Percentiles rank a stretch among this genome's conserved stretches.
Conservation (phyloP, 2,888 invertebrate species). For the Yponomeuta cagnagella region DNA sequence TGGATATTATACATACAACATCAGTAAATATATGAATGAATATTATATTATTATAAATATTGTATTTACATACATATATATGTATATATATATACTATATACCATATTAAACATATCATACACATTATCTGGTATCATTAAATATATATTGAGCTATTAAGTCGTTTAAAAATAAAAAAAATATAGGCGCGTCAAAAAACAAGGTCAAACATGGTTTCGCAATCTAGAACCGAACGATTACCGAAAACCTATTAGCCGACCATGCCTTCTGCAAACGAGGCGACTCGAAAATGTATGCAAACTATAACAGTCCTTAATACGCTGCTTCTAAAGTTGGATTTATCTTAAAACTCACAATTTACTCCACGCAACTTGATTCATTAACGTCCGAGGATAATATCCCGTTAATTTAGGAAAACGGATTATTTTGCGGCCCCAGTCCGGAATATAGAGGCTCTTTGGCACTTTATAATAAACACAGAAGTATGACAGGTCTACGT, state of each 20-base stretch:
- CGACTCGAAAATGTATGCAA: not conserved
- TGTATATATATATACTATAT: too few species aligned
- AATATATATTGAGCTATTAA: too few species aligned
- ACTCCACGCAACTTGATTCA: slow-evolving; percentile 11
- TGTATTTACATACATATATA: too few species aligned
- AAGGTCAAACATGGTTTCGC: not conserved
- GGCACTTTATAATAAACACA: not conserved
- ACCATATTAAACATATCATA: too few species aligned
- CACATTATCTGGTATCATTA: too few species aligned
- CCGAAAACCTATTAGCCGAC: not conserved
- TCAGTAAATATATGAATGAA: too few species aligned
- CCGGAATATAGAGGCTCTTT: not conserved
- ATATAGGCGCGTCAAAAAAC: not conserved
- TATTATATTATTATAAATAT: too few species aligned
- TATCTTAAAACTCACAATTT: slow-evolving; percentile 9
- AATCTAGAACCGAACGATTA: not conserved
- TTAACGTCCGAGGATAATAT: slow-evolving; percentile 11
- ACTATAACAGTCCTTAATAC: not conserved
- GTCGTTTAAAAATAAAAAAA: not conserved
- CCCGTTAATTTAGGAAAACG: slow-evolving; percentile 12
- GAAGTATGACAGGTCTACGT: not conserved
- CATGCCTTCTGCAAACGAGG: not conserved
- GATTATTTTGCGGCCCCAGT: not conserved
- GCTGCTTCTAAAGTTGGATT: not conserved
- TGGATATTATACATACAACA: too few species aligned